Evolutionary conservation across 2,797 vertebrate species (phyloP).

Genomic region (Pagetopsis macropterus): DNA sequence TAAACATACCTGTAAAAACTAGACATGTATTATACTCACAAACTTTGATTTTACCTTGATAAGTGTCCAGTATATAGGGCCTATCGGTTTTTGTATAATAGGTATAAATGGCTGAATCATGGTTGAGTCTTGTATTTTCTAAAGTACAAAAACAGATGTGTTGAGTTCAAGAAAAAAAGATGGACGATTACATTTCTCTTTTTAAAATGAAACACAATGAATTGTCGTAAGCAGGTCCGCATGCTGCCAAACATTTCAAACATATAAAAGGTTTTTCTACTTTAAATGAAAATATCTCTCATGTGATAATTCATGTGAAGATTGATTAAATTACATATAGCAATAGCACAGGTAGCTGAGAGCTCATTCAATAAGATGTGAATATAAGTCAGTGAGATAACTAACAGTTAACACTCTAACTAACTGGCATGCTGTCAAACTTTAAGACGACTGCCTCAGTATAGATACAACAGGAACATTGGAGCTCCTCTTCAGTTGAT

Average conservation of each 20-base stretch:
- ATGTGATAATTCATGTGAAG: background rate
- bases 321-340: background rate
- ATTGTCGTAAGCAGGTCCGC: background rate
- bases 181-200: background rate
- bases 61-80: too few species aligned
- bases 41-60: background rate
- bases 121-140: too few species aligned
- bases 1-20: too few species aligned
- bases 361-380: background rate
- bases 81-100: too few species aligned
- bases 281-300: background rate
- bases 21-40: background rate
- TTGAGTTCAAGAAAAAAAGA: background rate
- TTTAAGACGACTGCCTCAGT: constrained; percentile 9
- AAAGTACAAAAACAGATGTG: too few species aligned
- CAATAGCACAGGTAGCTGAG: background rate
- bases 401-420: background rate
- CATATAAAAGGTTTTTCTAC: background rate
- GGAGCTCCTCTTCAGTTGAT: background rate
- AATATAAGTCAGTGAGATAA: background rate
- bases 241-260: background rate
- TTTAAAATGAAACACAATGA: background rate
- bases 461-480: background rate
- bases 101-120: background rate
- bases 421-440: background rate